Base-by-base conservation (phyloP, 2,888 invertebrate species). In the Rosalia funebris region DNA sequence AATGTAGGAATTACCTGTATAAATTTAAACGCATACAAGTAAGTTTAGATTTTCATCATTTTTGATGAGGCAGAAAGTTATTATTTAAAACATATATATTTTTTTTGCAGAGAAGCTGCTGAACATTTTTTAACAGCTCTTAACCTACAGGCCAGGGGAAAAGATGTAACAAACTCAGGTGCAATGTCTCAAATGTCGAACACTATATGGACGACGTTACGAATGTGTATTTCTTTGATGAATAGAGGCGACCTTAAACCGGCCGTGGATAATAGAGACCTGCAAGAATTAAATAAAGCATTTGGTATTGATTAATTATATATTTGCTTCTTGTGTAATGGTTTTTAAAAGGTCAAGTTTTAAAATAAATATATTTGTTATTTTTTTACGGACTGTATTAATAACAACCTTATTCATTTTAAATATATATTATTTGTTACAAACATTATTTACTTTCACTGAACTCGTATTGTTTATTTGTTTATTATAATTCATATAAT, bases 1-100 rank as follows among this genome's bases (percentile, higher is more conserved):
- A 99, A 99, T 84, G 91, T 99, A 59, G 98, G 98, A 17, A 97
- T 99, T 55, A 95, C 96, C 60, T 99, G 98, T 79, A 94, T 98
- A 83, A 98, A 98, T 82, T 86, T 99, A 42, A 91, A 92, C 71
- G 95, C 96, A 41, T 92, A 98, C 77, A 77, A 75, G 81, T 81
- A 71, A 71, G 74, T 42, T 44, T 45, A 16, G 20, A 48, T 11
- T 62, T 34, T 54, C 17, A 37, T 25, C 25, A 25, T 7, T 5
- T 25, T 5, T 25, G 25, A 25, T 25, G 7, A 3, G 25, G 25
- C 4, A n/a, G n/a, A n/a, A n/a, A n/a, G n/a, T n/a, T n/a, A n/a
- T n/a, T n/a, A n/a, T n/a, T n/a, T n/a, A n/a, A n/a, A n/a, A 17
- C 11, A 34, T 34, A 34, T 11, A 11, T 34, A 34, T 10, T 25